These are phyloP conservation scores for Bos javanicus DNA, from an alignment of 2,113 vertebrate species.

Conservation along the genomic window DNA sequence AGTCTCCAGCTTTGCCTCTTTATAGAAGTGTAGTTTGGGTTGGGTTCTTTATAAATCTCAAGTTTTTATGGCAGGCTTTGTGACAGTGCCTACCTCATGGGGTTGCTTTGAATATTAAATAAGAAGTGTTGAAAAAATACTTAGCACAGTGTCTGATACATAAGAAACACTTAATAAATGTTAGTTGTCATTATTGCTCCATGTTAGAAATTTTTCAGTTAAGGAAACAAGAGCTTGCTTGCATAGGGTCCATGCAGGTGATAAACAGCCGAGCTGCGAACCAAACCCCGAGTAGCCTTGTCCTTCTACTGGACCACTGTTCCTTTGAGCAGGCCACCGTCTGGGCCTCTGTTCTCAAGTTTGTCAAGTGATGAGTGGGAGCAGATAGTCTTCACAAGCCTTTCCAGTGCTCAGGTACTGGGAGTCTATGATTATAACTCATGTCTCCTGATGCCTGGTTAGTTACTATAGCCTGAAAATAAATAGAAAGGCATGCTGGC, in stretches of 20 bases:
- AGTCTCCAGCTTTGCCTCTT: background rate
- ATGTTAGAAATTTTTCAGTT: background rate
- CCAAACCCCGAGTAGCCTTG: background rate
- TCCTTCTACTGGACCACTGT: background rate
- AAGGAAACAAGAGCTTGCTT: background rate
- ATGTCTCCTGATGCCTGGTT: background rate
- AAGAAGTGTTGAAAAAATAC: background rate
- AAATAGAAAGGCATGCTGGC: background rate
- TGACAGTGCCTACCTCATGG: background rate
- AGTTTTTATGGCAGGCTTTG: background rate
- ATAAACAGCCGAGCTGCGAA: background rate
- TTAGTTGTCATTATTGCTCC: background rate
- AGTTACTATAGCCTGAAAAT: background rate
- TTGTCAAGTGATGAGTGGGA: background rate
- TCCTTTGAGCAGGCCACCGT: background rate
- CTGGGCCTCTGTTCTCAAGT: background rate
- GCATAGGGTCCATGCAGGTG: background rate
- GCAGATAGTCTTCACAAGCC: background rate
- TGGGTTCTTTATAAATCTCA: conserved; percentile 3
- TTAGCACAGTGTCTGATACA: background rate
- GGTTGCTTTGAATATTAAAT: background rate
- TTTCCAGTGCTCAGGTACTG: background rate
- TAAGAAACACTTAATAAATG: background rate
- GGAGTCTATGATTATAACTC: background rate
- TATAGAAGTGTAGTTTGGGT: background rate